These are phyloP conservation scores for Spongia lamella DNA, from an alignment of 37 sponge, comb jelly and placozoan species.

Conservation along the genomic window DNA sequence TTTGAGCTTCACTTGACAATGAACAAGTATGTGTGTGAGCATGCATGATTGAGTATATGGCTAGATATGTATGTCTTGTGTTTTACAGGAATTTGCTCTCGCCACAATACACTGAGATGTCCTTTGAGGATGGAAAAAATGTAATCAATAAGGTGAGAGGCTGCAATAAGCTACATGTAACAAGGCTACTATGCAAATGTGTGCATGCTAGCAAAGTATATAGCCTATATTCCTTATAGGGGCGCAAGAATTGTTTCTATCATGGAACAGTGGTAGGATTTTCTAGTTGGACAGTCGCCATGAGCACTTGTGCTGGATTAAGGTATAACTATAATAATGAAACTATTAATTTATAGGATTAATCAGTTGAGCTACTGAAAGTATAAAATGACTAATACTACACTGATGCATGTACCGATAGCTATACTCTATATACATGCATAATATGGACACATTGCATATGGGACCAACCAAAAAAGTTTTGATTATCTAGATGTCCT, in stretches of 20 bases:
- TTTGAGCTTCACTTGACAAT: too few species aligned
- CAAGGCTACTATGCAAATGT: background rate
- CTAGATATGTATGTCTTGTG: too few species aligned
- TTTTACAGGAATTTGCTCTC: conserved; percentile 22
- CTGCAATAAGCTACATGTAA: background rate
- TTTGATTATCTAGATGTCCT: too few species aligned
- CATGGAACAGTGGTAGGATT: conserved; percentile 64
- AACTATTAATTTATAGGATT: too few species aligned
- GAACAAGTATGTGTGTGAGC: too few species aligned
- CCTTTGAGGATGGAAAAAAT: conserved; percentile 17
- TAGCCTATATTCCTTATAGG: conserved; percentile 19
- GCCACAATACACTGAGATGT: conserved; percentile 19
- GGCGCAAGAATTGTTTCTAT: conserved; percentile 74
- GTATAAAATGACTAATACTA: too few species aligned
- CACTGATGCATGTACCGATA: too few species aligned
- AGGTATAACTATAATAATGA: too few species aligned
- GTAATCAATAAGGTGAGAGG: conserved; percentile 18
- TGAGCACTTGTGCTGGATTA: conserved; percentile 70
- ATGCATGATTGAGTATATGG: background rate
- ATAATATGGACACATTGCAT: too few species aligned
- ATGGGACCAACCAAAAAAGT: too few species aligned
- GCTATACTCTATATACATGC: too few species aligned
- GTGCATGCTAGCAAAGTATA: background rate
- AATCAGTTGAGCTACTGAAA: too few species aligned
- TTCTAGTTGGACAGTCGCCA: conserved; percentile 55